A percentile compares a stretch with the other conserved stretches of the same genome.
phyloP scores from a whole-genome alignment of 1,140 invertebrate species.

The Drosophila leontia region DNA sequence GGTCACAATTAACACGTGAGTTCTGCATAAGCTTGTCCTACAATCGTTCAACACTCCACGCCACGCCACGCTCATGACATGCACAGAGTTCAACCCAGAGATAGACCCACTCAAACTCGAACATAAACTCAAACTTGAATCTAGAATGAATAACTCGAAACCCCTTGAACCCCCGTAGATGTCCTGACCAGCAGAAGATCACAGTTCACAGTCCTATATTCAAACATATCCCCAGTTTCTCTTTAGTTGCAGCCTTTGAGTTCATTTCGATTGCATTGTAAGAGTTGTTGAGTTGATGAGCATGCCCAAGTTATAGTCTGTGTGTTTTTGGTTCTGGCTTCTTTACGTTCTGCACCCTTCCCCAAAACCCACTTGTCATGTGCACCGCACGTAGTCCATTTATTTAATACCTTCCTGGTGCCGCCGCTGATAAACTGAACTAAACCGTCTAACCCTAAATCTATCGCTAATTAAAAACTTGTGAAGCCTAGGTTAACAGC shows the following conservation, averaged over 20 bases:
- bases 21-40: slow-evolving; percentile 77
- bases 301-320: slow-evolving; percentile 13
- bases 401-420: slow-evolving; percentile 34
- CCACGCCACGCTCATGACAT: slow-evolving; percentile 66
- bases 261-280: slow-evolving; percentile 43
- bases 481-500: slow-evolving; percentile 29
- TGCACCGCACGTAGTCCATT: slow-evolving; percentile 25
- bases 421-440: slow-evolving; percentile 50
- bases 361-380: slow-evolving; percentile 7
- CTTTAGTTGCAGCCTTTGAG: slow-evolving; percentile 56
- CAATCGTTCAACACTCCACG: slow-evolving; percentile 69
- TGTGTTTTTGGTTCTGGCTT: slow-evolving; percentile 63
- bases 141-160: background rate
- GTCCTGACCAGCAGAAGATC: slow-evolving; percentile 14
- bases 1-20: slow-evolving; percentile 80
- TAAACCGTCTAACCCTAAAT: slow-evolving; percentile 45
- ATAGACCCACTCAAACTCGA: slow-evolving; percentile 16
- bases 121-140: slow-evolving; percentile 4
- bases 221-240: slow-evolving; percentile 1
- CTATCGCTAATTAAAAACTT: slow-evolving; percentile 16
- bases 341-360: slow-evolving; percentile 65
- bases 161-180: slow-evolving; percentile 13
- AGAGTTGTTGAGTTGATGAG: slow-evolving; percentile 26
- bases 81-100: slow-evolving; percentile 56
- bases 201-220: slow-evolving; percentile 20